Percentiles rank a stretch among this genome's conserved stretches.
These are phyloP conservation scores for Sebastes vulpes DNA, from an alignment of 2,797 vertebrate species.

Conservation along the genomic window DNA sequence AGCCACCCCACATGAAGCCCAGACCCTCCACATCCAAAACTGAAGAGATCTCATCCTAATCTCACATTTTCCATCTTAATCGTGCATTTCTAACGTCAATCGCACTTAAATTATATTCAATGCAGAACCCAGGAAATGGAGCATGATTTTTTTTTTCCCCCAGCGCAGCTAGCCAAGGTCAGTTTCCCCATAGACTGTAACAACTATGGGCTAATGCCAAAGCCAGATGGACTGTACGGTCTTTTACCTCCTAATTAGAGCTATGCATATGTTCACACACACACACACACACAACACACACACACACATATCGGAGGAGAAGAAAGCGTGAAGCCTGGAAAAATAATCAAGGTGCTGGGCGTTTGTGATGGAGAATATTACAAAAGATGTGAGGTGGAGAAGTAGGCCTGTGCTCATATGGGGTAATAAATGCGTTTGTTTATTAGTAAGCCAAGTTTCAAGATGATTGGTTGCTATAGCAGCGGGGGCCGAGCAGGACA, in stretches of 20 bases:
- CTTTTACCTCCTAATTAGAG: constrained; percentile 78
- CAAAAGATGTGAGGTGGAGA: constrained; percentile 44
- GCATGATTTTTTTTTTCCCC: constrained; percentile 47
- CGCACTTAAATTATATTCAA: constrained; percentile 56
- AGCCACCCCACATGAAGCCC: background rate
- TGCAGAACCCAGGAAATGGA: constrained; percentile 57
- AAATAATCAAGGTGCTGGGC: constrained; percentile 58
- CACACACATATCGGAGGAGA: constrained; percentile 25
- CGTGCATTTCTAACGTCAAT: constrained; percentile 37
- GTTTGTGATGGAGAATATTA: constrained; percentile 27
- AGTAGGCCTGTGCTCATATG: constrained; percentile 11
- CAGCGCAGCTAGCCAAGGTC: constrained; percentile 61
- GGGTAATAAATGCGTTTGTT: constrained; percentile 37
- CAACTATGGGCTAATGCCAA: constrained; percentile 73
- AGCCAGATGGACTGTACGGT: constrained; percentile 75
- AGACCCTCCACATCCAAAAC: background rate
- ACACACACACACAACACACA: background rate
- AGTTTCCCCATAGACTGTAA: constrained; percentile 60
- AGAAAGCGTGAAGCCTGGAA: constrained; percentile 62
- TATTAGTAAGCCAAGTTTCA: constrained; percentile 41
- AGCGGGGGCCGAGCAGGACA: constrained; percentile 19
- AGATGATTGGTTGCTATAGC: constrained; percentile 34
- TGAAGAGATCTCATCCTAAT: constrained; percentile 27
- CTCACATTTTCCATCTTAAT: constrained; percentile 41
- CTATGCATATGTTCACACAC: constrained; percentile 40